Percentiles rank a stretch among this genome's conserved stretches.
Evolutionary conservation across 1,140 invertebrate genomes (phyloP).

Genomic region (Papilio aristodemus): DNA sequence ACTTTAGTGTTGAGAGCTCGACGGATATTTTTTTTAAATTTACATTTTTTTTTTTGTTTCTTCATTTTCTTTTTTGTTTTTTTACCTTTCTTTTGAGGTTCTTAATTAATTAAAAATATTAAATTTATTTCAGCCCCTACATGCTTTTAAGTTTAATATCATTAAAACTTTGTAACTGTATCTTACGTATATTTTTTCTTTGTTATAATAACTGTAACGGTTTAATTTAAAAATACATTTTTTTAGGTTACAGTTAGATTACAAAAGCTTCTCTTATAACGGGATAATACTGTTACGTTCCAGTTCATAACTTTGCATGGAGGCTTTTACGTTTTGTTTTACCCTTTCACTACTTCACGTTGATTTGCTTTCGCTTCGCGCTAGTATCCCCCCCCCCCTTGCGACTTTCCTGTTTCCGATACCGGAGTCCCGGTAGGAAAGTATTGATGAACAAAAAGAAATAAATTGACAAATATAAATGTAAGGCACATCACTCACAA

Average conservation of each 20-base stretch:
- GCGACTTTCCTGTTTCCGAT: constrained; percentile 79
- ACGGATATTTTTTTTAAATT: too few species aligned
- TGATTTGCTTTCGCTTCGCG: constrained; percentile 59
- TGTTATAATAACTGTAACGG: neutral
- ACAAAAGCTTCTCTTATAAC: neutral
- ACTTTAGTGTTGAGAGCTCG: neutral
- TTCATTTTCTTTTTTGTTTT: neutral
- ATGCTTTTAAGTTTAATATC: neutral
- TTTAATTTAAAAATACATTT: neutral
- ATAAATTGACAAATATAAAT: constrained; percentile 77
- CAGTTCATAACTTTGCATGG: constrained; percentile 1
- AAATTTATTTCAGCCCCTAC: neutral
- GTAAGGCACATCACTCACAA: constrained; percentile 75
- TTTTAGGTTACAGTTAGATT: neutral
- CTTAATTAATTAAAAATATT: neutral
- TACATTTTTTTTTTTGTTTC: too few species aligned
- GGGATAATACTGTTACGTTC: neutral
- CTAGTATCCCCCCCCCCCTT: constrained; percentile 54
- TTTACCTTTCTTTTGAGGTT: neutral
- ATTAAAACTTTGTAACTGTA: neutral
- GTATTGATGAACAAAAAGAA: constrained; percentile 53
- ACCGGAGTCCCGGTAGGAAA: constrained; percentile 71
- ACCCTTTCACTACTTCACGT: constrained; percentile 36
- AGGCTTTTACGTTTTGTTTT: constrained; percentile 32
- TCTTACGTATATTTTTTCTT: neutral